Evolutionary conservation across 2,797 vertebrate genomes (phyloP).

Genomic region (Cryptoprocta ferox): DNA sequence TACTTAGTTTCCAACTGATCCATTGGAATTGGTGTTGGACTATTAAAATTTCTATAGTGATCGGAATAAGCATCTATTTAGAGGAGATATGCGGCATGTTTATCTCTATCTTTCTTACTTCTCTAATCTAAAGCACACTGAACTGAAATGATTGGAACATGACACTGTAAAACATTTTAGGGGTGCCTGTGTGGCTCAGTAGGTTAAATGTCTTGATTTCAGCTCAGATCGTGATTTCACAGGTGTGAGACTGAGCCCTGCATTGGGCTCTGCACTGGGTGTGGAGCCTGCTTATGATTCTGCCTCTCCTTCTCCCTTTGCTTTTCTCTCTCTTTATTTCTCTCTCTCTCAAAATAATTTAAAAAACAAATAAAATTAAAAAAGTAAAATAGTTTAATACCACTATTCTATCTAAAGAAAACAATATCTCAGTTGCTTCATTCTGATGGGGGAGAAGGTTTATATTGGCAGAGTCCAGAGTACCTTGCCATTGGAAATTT

Average conservation of each 20-base stretch:
- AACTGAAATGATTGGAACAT: neutral
- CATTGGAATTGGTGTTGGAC: neutral
- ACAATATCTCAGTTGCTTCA: neutral
- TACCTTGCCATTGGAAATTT: neutral
- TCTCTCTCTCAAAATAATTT: too few species aligned
- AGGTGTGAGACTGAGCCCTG: too few species aligned
- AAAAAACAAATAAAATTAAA: too few species aligned
- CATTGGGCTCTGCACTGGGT: too few species aligned
- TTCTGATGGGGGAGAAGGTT: neutral
- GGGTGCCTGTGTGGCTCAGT: too few species aligned
- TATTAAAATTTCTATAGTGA: neutral
- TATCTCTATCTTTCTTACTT: neutral
- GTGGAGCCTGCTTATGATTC: too few species aligned
- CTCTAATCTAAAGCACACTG: neutral
- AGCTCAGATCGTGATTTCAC: too few species aligned
- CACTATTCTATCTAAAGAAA: neutral
- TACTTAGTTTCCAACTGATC: neutral
- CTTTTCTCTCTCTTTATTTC: accelerated
- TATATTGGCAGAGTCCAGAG: neutral
- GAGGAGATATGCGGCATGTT: neutral
- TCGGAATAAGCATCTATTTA: neutral
- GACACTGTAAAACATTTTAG: neutral
- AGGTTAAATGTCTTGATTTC: too few species aligned
- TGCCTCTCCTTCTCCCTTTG: too few species aligned
- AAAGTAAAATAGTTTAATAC: neutral